Evolutionary conservation across 2,888 invertebrate species (phyloP).

Genomic region (Conomelus anceps): DNA sequence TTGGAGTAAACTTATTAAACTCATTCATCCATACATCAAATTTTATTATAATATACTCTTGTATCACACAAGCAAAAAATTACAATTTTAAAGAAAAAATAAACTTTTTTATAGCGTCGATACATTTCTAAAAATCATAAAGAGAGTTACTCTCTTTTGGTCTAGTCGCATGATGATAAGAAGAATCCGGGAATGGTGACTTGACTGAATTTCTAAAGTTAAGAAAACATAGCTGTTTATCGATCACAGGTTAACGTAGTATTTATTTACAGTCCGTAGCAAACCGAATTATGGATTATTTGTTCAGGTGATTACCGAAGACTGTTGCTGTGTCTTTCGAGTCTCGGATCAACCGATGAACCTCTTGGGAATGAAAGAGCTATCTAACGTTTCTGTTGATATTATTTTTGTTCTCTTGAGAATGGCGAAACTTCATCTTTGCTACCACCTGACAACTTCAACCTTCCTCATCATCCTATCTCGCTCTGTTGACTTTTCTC

Average conservation of each 20-base stretch:
- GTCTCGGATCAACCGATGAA: neutral
- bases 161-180: too few relatives aligned
- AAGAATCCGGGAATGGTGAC: too few relatives aligned
- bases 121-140: too few relatives aligned
- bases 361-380: neutral
- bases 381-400: neutral
- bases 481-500: neutral
- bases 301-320: neutral
- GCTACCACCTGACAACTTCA: neutral
- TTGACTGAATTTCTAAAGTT: too few relatives aligned
- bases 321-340: neutral
- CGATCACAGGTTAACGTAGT: neutral
- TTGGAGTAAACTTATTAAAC: too few relatives aligned
- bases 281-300: neutral
- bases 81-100: too few relatives aligned
- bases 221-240: neutral
- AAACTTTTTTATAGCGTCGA: too few relatives aligned
- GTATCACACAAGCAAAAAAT: too few relatives aligned
- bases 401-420: neutral
- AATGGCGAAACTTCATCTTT: neutral
- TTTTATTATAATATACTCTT: too few relatives aligned
- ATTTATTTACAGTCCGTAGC: neutral
- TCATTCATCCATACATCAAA: too few relatives aligned
- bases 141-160: too few relatives aligned
- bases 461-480: neutral